Evolutionary conservation across 2,113 vertebrate species (phyloP), one percentile per base, ranked within the genome.

Genomic region (Peromyscus californicus): DNA sequence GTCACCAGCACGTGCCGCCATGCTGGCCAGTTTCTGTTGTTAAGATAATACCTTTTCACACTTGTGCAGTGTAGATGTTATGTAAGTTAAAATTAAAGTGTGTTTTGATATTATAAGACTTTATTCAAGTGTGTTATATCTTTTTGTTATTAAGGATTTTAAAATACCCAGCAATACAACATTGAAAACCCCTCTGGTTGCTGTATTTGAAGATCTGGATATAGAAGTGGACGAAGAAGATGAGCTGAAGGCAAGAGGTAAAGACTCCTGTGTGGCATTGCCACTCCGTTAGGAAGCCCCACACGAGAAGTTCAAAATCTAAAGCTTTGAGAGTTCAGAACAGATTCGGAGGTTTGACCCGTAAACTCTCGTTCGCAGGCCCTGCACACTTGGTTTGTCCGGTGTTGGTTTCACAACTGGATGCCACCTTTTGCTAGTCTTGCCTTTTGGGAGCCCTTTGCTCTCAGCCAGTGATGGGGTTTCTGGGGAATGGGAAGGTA

Each of bases 161-260:
- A 99, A 98, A 98, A 98, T 98, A 97, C 99, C 99, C 11, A 99
- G 98, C 97, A 99, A 99, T 97, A 99, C 99, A 21, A 98, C 99
- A 3, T 98, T 99, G 97, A 99, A 99, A 98, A 99, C 99, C 96
- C 99, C 99, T 17, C 96, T 99, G 78, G 98, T 99, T 95, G 99
- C 99, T 97, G 98, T 98, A 86, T 99, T 99, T 98, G 99, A 99
- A 98, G 99, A 99, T 97, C 98, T 99, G 97, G 99, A 99, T 97
- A 99, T 99, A 98, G 99, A 99, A 97, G 99, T 99, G 0, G 99
- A 99, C 95, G 99, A 99, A 92, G 99, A 99, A 94, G 99, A 99
- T 54, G 99, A 99, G 59, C 97, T 99, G 72, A 99, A 99, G 48
- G 98, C 99, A 36, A 99, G 99, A 99, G 99, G 99, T 99, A 98